These are phyloP conservation scores for Siniperca obscura DNA, from an alignment of 2,797 vertebrate genomes.

Conservation along the genomic window DNA sequence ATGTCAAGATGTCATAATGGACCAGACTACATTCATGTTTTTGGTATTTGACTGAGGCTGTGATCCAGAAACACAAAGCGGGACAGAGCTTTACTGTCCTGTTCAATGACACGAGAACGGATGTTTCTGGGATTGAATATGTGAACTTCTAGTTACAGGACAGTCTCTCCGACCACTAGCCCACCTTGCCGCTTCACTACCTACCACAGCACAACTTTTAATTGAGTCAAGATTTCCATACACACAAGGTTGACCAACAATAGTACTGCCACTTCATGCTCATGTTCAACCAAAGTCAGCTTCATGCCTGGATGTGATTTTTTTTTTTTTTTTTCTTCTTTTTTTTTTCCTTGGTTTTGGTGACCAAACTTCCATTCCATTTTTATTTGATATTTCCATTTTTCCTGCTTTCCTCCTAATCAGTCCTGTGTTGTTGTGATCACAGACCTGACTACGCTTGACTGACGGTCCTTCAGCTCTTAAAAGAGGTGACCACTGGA, in stretches of 20 bases:
- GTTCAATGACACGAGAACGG: background rate
- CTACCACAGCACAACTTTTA: conserved; percentile 66
- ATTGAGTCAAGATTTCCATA: conserved; percentile 57
- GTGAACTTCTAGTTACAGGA: conserved; percentile 41
- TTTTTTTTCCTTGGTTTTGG: conserved; percentile 21
- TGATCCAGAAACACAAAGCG: conserved; percentile 36
- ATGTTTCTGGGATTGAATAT: conserved; percentile 39
- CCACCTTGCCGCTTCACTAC: conserved; percentile 50
- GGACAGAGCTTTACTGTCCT: conserved; percentile 24
- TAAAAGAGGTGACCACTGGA: conserved; percentile 15
- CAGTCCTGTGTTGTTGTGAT: conserved; percentile 3
- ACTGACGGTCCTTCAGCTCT: conserved; percentile 8
- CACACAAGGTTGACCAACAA: conserved; percentile 50
- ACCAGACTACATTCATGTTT: conserved; percentile 41
- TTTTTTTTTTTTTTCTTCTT: background rate
- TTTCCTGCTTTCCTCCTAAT: conserved; percentile 15
- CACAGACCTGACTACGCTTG: conserved; percentile 1
- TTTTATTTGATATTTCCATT: conserved; percentile 14
- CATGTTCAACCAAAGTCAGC: conserved; percentile 61
- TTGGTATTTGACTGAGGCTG: conserved; percentile 45
- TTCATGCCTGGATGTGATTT: conserved; percentile 25
- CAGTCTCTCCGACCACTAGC: conserved; percentile 36
- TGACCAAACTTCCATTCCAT: conserved; percentile 58
- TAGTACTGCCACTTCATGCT: conserved; percentile 58
- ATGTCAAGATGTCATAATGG: conserved; percentile 46